Evolutionary conservation across 2,888 invertebrate species (phyloP), one percentile per base, ranked within the genome.

Genomic region (Nebria salina): DNA sequence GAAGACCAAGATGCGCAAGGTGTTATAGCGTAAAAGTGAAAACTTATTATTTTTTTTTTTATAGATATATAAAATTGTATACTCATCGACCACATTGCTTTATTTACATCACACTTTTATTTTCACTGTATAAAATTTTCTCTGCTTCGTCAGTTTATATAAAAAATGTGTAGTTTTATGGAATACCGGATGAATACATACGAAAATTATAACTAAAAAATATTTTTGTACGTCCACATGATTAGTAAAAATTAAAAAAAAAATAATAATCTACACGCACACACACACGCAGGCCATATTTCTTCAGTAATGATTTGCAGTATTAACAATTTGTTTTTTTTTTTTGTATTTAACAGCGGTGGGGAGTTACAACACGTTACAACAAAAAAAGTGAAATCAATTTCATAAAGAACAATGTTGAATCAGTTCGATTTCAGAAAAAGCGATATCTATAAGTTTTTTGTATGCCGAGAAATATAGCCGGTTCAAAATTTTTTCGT

Each of bases 201-300:
- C 54, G 54, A 54, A 54, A 54, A 54, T 13, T 54, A 54, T 11
- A 54, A 54, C 54, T 70, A 77, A 77, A 68, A 54, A 54, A 54
- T 13, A 54, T 13, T 54, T 54, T 54, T 54, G 54, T 54, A 54
- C 54, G 54, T 54, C 13, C 13, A 78, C 65, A 76, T 65, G 13
- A 76, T 70, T 70, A 11, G 34, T 65, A 77, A 54, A 43, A 72
- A 64, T 54, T 8, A 68, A 79, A 73, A 34, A 66, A 42, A 68
- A 72, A 65, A 65, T 68, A 79, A 75, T 74, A 74, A 73, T 78
- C 72, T 66, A 78, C 78, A 54, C 43, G 9, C 75, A 75, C 43
- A 75, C 77, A 64, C 25, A 25, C 78, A 72, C 26, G 34, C 66
- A 26, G 34, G 26, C 64, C 76, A 76, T 70, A 76, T 26, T 64